Conservation (phyloP, 2,888 invertebrate species). For the Tinea semifulvella region DNA sequence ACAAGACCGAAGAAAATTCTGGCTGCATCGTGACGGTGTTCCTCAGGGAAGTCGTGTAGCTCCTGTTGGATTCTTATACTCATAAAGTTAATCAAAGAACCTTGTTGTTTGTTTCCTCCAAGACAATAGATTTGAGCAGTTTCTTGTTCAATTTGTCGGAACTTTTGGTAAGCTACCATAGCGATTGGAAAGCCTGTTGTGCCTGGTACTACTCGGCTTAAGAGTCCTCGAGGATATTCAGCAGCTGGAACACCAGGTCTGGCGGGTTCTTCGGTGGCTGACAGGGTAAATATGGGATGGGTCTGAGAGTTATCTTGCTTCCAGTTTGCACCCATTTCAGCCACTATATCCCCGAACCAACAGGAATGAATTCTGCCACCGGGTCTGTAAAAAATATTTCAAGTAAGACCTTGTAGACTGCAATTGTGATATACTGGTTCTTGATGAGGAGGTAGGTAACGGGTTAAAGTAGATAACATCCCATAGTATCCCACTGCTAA, state of each 20-base stretch:
- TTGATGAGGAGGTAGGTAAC: no score
- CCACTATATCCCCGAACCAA: slow-evolving; percentile 78
- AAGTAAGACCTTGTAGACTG: no score
- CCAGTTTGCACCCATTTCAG: slow-evolving; percentile 78
- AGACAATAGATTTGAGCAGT: slow-evolving; percentile 69
- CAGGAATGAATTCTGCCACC: slow-evolving; percentile 81
- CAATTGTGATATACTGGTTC: no score
- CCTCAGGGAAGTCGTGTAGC: slow-evolving; percentile 70
- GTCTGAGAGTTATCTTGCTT: slow-evolving; percentile 58
- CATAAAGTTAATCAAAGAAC: slow-evolving; percentile 72
- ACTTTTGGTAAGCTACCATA: slow-evolving; percentile 69
- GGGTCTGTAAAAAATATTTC: slow-evolving; percentile 67
- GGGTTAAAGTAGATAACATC: no score
- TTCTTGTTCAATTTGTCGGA: slow-evolving; percentile 72
- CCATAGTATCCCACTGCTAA: no score
- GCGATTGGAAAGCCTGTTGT: slow-evolving; percentile 69
- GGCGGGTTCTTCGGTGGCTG: slow-evolving; percentile 69
- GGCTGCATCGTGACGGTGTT: slow-evolving; percentile 73
- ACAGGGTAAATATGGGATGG: slow-evolving; percentile 70
- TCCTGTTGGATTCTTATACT: slow-evolving; percentile 74
- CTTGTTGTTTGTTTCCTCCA: slow-evolving; percentile 68
- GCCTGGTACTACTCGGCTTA: slow-evolving; percentile 70
- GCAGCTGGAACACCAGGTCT: slow-evolving; percentile 59
- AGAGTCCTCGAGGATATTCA: slow-evolving; percentile 64
- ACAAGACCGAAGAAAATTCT: slow-evolving; percentile 73